Conservation (phyloP, 2,113 vertebrate genomes). For the Asarcornis scutulata region DNA sequence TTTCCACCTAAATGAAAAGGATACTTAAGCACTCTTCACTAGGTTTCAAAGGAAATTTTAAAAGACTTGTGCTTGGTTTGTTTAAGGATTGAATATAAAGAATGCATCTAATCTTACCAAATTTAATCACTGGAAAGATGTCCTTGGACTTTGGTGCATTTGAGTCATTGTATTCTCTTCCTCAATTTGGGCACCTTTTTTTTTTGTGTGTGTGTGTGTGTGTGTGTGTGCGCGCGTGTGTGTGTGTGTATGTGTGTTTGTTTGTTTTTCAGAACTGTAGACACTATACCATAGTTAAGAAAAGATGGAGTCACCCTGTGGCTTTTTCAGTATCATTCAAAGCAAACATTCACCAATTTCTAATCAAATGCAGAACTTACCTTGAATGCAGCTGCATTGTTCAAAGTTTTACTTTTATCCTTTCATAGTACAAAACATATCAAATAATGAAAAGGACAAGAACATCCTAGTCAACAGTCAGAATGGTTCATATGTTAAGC, state of each 20-base stretch:
- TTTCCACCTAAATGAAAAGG: background rate
- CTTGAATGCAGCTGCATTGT: background rate
- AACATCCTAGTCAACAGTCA: background rate
- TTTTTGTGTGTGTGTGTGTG: background rate
- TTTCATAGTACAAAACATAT: background rate
- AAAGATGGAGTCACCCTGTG: background rate
- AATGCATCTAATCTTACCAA: background rate
- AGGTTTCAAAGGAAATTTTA: background rate
- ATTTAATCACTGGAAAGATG: background rate
- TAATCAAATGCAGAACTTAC: background rate
- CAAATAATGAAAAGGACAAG: background rate
- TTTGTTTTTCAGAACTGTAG: background rate
- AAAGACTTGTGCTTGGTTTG: background rate
- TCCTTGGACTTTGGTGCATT: background rate
- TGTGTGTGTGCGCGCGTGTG: background rate
- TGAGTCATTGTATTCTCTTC: background rate
- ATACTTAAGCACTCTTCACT: background rate
- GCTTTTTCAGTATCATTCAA: background rate
- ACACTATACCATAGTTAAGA: background rate
- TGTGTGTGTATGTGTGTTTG: no score
- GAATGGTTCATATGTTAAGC: background rate
- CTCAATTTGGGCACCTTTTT: background rate
- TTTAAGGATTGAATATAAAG: background rate
- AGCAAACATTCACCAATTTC: background rate
- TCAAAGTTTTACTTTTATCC: background rate